Evolutionary conservation across 2,797 vertebrate genomes (phyloP).

Genomic region (Octomys mimax): DNA sequence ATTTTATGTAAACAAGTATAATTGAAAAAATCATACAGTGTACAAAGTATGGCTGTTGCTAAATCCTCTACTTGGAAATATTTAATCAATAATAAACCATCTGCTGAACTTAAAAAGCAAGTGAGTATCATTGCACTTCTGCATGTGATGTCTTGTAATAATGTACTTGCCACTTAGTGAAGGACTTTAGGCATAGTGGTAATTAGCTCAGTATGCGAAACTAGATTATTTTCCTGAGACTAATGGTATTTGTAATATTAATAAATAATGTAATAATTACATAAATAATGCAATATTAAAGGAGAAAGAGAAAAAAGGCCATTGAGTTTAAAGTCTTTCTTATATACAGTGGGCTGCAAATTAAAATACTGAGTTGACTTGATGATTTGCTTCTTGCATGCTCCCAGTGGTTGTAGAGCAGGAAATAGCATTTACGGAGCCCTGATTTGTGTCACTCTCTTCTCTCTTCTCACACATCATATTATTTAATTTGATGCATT

Average conservation of each 20-base stretch:
- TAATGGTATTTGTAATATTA: neutral
- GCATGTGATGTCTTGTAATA: neutral
- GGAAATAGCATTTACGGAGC: neutral
- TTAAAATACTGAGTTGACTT: neutral
- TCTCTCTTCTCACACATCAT: neutral
- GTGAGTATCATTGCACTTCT: conserved; percentile 9
- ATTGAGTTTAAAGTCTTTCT: neutral
- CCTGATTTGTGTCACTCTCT: neutral
- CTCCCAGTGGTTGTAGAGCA: neutral
- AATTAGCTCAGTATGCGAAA: neutral
- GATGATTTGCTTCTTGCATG: neutral
- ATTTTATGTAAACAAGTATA: neutral
- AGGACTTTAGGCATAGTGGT: neutral
- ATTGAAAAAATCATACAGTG: neutral
- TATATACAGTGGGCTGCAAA: neutral
- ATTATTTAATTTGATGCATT: neutral
- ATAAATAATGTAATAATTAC: neutral
- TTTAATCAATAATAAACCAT: neutral
- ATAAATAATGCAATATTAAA: neutral
- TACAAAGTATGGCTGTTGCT: neutral
- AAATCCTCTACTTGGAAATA: neutral
- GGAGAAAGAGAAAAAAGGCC: neutral
- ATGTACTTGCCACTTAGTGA: neutral
- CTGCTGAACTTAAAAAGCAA: neutral
- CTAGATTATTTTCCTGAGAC: neutral